Conservation (phyloP, 2,888 invertebrate species). For the Drosophila histrio region DNA sequence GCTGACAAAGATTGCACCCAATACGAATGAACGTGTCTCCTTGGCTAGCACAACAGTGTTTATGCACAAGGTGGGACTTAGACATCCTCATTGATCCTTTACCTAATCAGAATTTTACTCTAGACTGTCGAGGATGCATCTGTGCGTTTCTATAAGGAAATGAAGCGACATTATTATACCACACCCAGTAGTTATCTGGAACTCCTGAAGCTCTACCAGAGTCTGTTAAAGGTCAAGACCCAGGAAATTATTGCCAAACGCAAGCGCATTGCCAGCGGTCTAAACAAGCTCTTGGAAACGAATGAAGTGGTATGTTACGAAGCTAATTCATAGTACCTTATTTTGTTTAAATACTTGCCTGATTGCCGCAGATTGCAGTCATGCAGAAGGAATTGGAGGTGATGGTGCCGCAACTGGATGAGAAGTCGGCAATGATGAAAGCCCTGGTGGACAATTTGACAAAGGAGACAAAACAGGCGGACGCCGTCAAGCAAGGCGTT, state of each 20-base stretch:
- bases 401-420: constrained; percentile 92
- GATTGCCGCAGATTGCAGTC: constrained; percentile 86
- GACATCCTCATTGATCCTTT: not conserved
- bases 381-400: constrained; percentile 94
- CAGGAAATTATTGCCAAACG: constrained; percentile 87
- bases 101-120: not conserved
- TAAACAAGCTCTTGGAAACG: constrained; percentile 85
- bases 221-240: constrained; percentile 89
- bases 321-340: too few relatives aligned
- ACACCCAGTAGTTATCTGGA: constrained; percentile 96
- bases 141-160: constrained; percentile 90
- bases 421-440: constrained; percentile 90
- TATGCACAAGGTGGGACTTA: constrained; percentile 87
- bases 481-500: constrained; percentile 91
- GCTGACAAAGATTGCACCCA: constrained; percentile 86
- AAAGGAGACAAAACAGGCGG: constrained; percentile 92
- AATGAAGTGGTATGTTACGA: constrained; percentile 79
- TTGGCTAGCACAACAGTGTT: constrained; percentile 89
- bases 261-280: constrained; percentile 90
- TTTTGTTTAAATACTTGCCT: not conserved
- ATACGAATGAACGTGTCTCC: constrained; percentile 85
- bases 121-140: constrained; percentile 93
- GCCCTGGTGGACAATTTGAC: constrained; percentile 90
- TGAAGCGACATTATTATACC: constrained; percentile 94
- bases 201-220: constrained; percentile 91